Evolutionary conservation across 1,140 invertebrate species (phyloP).

Genomic region (Stegodyphus dumicola): DNA sequence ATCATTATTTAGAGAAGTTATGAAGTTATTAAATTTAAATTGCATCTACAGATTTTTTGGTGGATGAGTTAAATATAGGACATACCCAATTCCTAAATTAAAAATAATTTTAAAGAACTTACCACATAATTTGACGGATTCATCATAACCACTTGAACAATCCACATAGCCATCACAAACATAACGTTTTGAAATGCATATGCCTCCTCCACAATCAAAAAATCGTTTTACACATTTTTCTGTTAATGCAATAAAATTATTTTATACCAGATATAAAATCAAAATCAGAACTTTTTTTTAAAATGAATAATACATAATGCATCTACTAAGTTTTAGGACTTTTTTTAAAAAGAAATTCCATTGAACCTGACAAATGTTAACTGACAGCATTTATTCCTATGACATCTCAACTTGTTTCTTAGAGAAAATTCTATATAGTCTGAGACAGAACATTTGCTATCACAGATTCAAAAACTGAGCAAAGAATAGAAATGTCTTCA

Average conservation of each 20-base stretch:
- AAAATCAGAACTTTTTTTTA: neutral
- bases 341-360: too few species aligned
- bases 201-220: constrained; percentile 78
- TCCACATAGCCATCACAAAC: constrained; percentile 90
- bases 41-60: too few species aligned
- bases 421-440: too few species aligned
- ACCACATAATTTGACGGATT: constrained; percentile 71
- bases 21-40: too few species aligned
- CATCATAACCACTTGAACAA: constrained; percentile 85
- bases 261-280: neutral
- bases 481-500: too few species aligned
- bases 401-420: too few species aligned
- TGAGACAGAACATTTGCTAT: too few species aligned
- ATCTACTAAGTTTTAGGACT: neutral
- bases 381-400: too few species aligned
- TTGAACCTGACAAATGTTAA: too few species aligned
- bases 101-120: constrained; percentile 22
- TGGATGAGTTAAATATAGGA: too few species aligned
- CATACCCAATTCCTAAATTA: neutral
- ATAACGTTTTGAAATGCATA: constrained; percentile 91
- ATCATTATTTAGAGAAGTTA: too few species aligned
- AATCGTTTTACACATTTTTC: constrained; percentile 67
- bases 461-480: too few species aligned
- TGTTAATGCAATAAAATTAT: constrained; percentile 31
- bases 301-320: neutral